Evolutionary conservation across 2,888 invertebrate species (phyloP), one percentile per base, ranked within the genome.

Genomic region (Coelogynopora nodosa): DNA sequence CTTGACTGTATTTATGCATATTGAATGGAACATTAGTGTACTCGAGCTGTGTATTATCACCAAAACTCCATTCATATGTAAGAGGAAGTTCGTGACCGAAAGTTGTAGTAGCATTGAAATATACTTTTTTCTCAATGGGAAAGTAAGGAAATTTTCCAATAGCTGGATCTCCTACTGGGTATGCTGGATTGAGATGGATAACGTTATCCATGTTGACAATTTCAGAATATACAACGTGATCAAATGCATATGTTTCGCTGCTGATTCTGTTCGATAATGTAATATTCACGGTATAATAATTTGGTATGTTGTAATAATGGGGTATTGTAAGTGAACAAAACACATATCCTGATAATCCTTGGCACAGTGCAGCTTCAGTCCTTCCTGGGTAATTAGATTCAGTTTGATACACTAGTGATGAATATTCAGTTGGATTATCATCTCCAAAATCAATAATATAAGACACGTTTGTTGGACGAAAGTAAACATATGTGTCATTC

Each of bases 391-490:
- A 74, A 74, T 5, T 74, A 26, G 23, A 2, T 23, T 74, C 23
- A 2, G 5, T 13, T 13, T 13, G 10, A 23, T 23, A 74, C 2
- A 26, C 18, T 2, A 74, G 23, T 26, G 18, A 2, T 74, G 74
- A 74, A 74, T 23, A 2, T 2, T 74, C 2, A 26, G 23, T 18
- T 49, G 49, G 2, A 23, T 2, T 23, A n/a, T 26, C 74, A 23
- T 74, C 74, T 74, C 74, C 74, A 74, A 13, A 74, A 26, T 74
- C 74, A 74, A 74, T 5, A n/a, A 26, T 74, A 74, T 74, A 74
- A 23, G 2, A 13, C 5, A 23, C 23, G 23, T 23, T 26, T 74
- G 74, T 74, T 13, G 74, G 74, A 2, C 5, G 5, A 2, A 2
- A 5, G 23, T 74, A n/a, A 13, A 26, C 23, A 23, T n/a, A 74